Evolutionary conservation across 2,113 vertebrate genomes (phyloP).

Genomic region (Lycocorax pyrrhopterus): DNA sequence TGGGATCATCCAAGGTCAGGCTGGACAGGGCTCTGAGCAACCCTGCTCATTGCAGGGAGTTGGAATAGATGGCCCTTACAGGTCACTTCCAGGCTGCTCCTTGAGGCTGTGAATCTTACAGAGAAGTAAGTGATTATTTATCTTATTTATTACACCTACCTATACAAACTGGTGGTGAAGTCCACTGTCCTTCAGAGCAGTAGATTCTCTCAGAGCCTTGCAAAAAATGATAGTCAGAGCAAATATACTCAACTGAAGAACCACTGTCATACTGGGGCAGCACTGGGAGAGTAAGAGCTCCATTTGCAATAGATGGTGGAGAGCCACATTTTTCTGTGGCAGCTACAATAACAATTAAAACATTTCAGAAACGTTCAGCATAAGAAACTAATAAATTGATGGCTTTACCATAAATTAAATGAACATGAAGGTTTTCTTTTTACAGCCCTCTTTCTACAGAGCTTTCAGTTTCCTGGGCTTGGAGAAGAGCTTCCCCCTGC

Average conservation of each 20-base stretch:
- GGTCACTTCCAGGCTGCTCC: background rate
- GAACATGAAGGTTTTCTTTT: background rate
- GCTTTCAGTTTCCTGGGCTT: background rate
- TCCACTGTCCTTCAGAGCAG: slow-evolving; percentile 68
- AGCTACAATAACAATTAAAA: slow-evolving; percentile 1
- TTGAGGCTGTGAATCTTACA: too few species aligned
- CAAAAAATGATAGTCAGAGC: slow-evolving; percentile 64
- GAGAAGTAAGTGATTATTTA: too few species aligned
- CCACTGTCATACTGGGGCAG: slow-evolving; percentile 54
- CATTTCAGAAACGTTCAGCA: background rate
- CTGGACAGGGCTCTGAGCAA: background rate
- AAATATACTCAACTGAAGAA: slow-evolving; percentile 66
- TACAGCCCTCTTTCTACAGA: background rate
- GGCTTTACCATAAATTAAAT: background rate
- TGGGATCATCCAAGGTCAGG: background rate
- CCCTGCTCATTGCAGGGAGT: background rate
- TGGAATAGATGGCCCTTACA: background rate
- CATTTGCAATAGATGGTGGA: slow-evolving; percentile 69
- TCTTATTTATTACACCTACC: slow-evolving; percentile 34
- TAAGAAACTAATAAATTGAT: background rate
- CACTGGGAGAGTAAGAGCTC: background rate
- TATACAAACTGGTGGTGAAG: slow-evolving; percentile 64
- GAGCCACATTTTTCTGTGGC: slow-evolving; percentile 46
- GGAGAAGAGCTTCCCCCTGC: background rate
- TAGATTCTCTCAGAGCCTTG: slow-evolving; percentile 58